Base-by-base conservation (phyloP, 2,113 vertebrate species). In the Mormyrus lacerda region DNA sequence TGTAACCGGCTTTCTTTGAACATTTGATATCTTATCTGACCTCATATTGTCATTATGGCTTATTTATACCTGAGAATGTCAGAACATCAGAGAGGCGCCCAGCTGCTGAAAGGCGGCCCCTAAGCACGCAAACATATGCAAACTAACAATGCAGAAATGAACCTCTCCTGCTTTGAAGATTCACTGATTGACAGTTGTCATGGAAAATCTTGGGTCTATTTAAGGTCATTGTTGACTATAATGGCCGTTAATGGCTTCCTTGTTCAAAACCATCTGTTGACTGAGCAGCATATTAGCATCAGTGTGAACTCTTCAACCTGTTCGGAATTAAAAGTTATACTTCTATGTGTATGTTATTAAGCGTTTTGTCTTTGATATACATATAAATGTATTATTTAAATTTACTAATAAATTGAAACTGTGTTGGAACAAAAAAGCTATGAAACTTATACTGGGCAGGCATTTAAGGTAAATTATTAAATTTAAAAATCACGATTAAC, bases 61-160 rank as follows among this genome's bases (percentile, higher is more conserved):
- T 94, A 93, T 95, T 94, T 91, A 94, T 91, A 91, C 91, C 87
- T 87, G 90, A 42, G 35, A 53, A 89, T 91, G 92, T 93, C 93
- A 94, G 91, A 94, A 93, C 90, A 92, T 24, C n/a, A 91, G 50
- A 90, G 73, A 85, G 73, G 48, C 31, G 5, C 24, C 45, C 21
- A 21, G 69, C n/a, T 45, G 90, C 89, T 91, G 69, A 88, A 90
- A 91, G 90, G 91, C 82, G 73, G 19, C 51, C 69, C 85, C 89
- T 45, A 89, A 90, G 90, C 90, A 91, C 89, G 90, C 15, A 61
- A 84, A 90, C 76, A 87, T 87, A 88, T 87, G 91, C 27, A 65
- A 89, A 31, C 50, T 73, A 73, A 69, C 89, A 48, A 85, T 47
- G 50, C n/a, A 35, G 13, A 31, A 85, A 86, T 69, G 19, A 48